phyloP scores from a whole-genome alignment of 2,888 invertebrate species.

The Aporophyla nigra region DNA sequence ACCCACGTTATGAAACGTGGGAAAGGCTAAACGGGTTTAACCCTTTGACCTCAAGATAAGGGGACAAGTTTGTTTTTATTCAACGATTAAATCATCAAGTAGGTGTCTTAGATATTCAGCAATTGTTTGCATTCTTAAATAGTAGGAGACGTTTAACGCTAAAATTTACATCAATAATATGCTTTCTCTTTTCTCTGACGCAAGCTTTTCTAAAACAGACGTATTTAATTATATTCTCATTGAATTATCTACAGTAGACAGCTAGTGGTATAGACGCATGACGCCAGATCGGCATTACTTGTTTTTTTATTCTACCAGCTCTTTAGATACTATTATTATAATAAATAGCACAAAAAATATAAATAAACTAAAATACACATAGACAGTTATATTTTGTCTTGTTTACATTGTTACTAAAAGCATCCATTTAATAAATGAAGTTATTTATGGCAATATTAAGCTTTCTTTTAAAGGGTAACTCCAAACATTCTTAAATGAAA shows the following conservation, averaged over 20 bases:
- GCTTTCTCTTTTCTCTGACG: slow-evolving; percentile 50
- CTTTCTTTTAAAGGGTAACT: background rate
- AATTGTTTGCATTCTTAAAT: slow-evolving; percentile 9
- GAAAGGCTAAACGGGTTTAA: background rate
- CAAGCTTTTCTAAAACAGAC: slow-evolving; percentile 39
- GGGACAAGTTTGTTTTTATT: background rate
- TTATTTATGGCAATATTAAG: background rate
- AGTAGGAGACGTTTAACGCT: background rate
- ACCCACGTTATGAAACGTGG: background rate
- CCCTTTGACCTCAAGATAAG: background rate
- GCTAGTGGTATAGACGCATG: slow-evolving; percentile 8
- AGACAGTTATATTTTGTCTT: background rate
- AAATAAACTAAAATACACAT: slow-evolving; percentile 10
- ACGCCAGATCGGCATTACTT: background rate
- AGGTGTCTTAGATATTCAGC: slow-evolving; percentile 5
- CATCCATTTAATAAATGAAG: background rate
- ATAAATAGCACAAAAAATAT: slow-evolving; percentile 1
- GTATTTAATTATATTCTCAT: slow-evolving; percentile 23
- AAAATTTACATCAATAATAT: slow-evolving; percentile 37
- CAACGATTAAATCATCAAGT: background rate
- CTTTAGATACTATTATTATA: background rate
- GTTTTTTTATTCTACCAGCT: slow-evolving; percentile 1
- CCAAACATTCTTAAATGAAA: background rate
- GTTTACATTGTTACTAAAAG: background rate
- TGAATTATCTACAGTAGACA: slow-evolving; percentile 14